Base-by-base conservation (phyloP, 2,888 invertebrate species). In the Hyposoter didymator region DNA sequence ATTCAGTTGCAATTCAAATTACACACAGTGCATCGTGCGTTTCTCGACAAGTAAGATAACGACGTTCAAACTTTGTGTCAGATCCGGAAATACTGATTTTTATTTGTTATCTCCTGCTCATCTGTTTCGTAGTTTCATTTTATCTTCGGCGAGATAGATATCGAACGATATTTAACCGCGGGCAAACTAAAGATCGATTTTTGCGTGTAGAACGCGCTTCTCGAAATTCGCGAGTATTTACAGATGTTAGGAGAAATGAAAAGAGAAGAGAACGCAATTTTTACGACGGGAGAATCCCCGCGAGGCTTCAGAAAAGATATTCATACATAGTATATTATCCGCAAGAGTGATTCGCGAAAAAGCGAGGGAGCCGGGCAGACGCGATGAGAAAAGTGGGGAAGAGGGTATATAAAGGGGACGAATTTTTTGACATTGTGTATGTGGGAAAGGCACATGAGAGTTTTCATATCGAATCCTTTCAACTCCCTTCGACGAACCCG, bases 381-480 rank as follows among this genome's bases (percentile, higher is more conserved):
- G 47, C 35, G 47, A 66, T 59, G 72, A 17, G 52, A 22, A n/a
- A 35, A 67, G n/a, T 32, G 62, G 66, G 47, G 22, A n/a, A 43
- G 66, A 62, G 49, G 10, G 62, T 22, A 64, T 22, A 64, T 59
- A 74, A 75, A 66, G 47, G 55, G 12, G 78, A 66, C 70, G 82
- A 85, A 82, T 85, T 82, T 82, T 82, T 79, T 55, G 75, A 75
- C 78, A 78, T 78, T 73, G 62, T 52, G 67, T 73, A 52, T 52
- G 72, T 52, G 75, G 72, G 32, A 28, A 78, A 69, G 69, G 73
- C 59, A 55, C 75, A 75, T 43, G 73, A 79, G 75, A 85, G 78
- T 85, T 85, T 82, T 85, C 85, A 85, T 85, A 85, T 85, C 82
- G 82, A 85, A 85, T 85, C 82, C 85, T 82, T 85, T 82, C 82